Percentiles rank a stretch among this genome's conserved stretches.
Conservation (phyloP, 2,113 vertebrate genomes). For the Tachysurus vachellii region DNA sequence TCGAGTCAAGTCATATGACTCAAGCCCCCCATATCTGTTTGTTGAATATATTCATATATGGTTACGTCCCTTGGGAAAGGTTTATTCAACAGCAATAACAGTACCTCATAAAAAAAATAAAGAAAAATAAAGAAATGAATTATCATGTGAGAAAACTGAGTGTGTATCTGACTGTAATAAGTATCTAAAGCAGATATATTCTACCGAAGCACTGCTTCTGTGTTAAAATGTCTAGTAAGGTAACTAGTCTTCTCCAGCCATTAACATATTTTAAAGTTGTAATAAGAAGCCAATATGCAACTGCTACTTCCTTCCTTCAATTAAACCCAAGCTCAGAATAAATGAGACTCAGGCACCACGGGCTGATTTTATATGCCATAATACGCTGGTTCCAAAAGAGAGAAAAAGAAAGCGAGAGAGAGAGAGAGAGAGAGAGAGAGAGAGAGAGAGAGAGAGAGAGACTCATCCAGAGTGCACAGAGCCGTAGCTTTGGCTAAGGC, state of each 20-base stretch:
- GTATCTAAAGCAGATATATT: neutral
- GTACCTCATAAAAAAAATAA: neutral
- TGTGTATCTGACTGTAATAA: neutral
- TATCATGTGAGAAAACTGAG: neutral
- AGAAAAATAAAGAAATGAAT: neutral
- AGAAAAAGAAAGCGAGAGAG: too few species aligned
- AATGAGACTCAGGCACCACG: constrained; percentile 17
- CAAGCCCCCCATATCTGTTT: too few species aligned
- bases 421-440: neutral
- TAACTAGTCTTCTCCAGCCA: constrained; percentile 18
- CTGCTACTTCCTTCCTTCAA: constrained; percentile 5
- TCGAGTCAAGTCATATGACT: too few species aligned
- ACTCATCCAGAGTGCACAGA: constrained; percentile 19
- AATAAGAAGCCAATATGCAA: constrained; percentile 31
- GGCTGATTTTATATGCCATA: constrained; percentile 22
- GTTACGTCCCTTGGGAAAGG: neutral
- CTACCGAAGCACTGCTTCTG: neutral
- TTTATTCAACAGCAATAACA: neutral
- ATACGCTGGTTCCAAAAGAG: neutral
- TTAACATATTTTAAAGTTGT: constrained; percentile 14
- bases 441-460: neutral
- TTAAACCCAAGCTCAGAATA: constrained; percentile 38
- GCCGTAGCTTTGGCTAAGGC: neutral
- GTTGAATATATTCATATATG: neutral
- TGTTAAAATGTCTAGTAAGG: neutral